Conservation (phyloP, 1,140 invertebrate species). For the Probaryconus sp. region DNA sequence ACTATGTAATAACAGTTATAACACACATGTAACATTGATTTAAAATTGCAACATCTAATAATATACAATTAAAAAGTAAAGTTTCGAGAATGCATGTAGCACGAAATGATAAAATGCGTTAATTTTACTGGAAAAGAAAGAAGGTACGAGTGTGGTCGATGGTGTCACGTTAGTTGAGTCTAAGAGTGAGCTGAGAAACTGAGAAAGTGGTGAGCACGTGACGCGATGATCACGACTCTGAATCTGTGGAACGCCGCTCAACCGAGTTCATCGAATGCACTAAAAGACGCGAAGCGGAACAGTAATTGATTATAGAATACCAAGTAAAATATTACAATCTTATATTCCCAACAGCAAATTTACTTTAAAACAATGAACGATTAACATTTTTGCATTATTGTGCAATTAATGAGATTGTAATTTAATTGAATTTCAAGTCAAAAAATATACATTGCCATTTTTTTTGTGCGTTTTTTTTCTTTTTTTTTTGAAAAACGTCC, state of each 20-base stretch:
- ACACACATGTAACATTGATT: too few species aligned
- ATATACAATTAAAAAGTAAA: too few species aligned
- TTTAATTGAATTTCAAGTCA: too few species aligned
- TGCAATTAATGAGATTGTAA: too few species aligned
- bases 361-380: too few species aligned
- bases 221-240: conserved; percentile 43
- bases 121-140: conserved; percentile 43
- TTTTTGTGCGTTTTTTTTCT: too few species aligned
- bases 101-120: conserved; percentile 48
- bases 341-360: conserved; percentile 19
- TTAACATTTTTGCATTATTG: too few species aligned
- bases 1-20: too few species aligned
- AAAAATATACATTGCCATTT: too few species aligned
- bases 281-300: conserved; percentile 45
- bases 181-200: conserved; percentile 30
- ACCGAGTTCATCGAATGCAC: conserved; percentile 44
- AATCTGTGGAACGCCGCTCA: conserved; percentile 37
- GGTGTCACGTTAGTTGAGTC: conserved; percentile 42
- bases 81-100: too few species aligned
- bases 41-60: too few species aligned
- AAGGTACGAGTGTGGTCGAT: conserved; percentile 20
- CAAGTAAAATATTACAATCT: conserved; percentile 15
- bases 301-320: conserved; percentile 50
- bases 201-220: conserved; percentile 50
- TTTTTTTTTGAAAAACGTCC: too few species aligned